Evolutionary conservation across 2,888 invertebrate species (phyloP), one percentile per base, ranked within the genome.

Genomic region (Vannuccia rotundouncinata): DNA sequence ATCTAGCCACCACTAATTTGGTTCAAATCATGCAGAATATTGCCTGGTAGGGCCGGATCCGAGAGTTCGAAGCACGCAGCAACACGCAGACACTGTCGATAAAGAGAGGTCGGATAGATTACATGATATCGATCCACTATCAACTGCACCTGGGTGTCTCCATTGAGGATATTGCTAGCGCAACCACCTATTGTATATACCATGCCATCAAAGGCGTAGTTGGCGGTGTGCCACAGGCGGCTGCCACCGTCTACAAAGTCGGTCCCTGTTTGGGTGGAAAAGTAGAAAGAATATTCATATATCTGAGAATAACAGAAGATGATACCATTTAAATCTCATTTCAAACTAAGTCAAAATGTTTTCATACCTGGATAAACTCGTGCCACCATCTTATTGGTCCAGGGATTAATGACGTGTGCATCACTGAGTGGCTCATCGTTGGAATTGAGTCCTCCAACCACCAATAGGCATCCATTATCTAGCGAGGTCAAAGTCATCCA

Each of bases 401-500:
- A 22, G 5, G 28, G 1, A n/a, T 25, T 10, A 5, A 76, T n/a
- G 29, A 25, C 27, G 28, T 29, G 29, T 2, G 76, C 76, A 29
- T 76, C 76, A 5, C 29, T 29, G 29, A 76, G 76, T 5, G 76
- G 76, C n/a, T n/a, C 76, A 29, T 76, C 29, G 17, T 76, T 29
- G 29, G 29, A 27, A n/a, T 27, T 29, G n/a, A 76, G 29, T 22
- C 76, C 76, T 29, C 76, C 76, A 29, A 76, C 1, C 27, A 76
- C 28, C 27, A 76, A 29, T 10, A 76, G 29, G 22, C 22, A 5
- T 27, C 1, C 2, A 5, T 25, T 5, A 76, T 25, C 29, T 1
- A 76, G 1, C n/a, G n/a, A 1, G 2, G 76, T 76, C 30, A 76
- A 76, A n/a, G 76, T 76, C 28, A 29, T 76, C 76, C 76, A 76